Conservation (phyloP, 2,888 invertebrate genomes). For the Agrilus biguttatus region DNA sequence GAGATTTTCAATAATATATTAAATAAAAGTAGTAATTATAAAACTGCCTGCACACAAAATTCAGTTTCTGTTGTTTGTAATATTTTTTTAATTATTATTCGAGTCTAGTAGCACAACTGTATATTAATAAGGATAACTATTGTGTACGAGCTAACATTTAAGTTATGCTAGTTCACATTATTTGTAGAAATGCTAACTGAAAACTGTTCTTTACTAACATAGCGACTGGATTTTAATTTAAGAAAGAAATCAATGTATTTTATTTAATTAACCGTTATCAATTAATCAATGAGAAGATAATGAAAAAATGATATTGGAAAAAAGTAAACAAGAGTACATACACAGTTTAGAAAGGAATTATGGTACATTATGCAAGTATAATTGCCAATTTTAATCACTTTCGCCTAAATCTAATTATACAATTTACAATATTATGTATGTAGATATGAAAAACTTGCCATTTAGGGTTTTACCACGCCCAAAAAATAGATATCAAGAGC, state of each 20-base stretch:
- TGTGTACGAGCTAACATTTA: conserved; percentile 31
- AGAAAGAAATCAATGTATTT: too few relatives aligned
- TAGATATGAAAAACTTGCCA: conserved; percentile 45
- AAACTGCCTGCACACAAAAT: conserved; percentile 24
- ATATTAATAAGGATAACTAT: conserved; percentile 24
- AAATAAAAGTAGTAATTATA: conserved; percentile 16
- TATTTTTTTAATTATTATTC: conserved; percentile 21
- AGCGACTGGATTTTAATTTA: too few relatives aligned
- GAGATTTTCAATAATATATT: conserved; percentile 20
- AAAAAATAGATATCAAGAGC: conserved; percentile 26
- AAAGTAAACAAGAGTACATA: too few relatives aligned
- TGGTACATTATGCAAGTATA: conserved; percentile 10
- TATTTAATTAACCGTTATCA: too few relatives aligned
- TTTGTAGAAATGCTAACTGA: too few relatives aligned
- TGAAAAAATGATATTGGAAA: too few relatives aligned
- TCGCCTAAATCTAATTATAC: conserved; percentile 20
- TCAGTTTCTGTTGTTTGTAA: conserved; percentile 24
- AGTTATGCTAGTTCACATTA: conserved; percentile 8
- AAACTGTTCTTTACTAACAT: neutral
- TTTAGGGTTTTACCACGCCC: conserved; percentile 61
- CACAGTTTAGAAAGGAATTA: conserved; percentile 1
- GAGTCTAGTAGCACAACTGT: conserved; percentile 29
- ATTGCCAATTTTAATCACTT: conserved; percentile 30
- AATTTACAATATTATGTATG: conserved; percentile 23
- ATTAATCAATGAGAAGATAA: too few relatives aligned